Evolutionary conservation across 92 coral and sea anemone genomes (phyloP), one percentile per base, ranked within the genome.

Genomic region (Epizoanthus rinbou): DNA sequence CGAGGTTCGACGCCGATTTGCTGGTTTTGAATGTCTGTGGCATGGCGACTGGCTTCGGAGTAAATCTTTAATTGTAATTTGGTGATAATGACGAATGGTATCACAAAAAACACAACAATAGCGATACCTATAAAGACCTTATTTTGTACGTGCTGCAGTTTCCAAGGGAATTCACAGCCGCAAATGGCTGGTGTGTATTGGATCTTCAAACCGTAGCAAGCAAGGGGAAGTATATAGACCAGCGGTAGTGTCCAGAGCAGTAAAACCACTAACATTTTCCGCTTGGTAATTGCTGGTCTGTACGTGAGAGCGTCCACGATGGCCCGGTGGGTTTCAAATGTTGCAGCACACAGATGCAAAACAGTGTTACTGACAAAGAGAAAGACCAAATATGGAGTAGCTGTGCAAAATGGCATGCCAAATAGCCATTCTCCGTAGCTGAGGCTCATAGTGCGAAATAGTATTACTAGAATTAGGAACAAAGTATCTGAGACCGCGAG

Each of bases 161-260:
- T 72, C 76, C 76, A 72, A 4, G 59, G 76, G 14, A 50, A 50
- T 19, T 72, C 62, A 19, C 76, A 72, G 14, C 76, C 76, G 24
- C 76, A 72, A 45, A 72, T 47, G 6, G 60, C 76, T 45, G 76
- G 59, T n/a, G 53, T 53, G 33, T 72, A 72, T 28, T 39, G 76
- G 8, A 72, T n/a, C 4, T 50, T 45, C 33, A 72, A 6, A 15
- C 35, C 76, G 24, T 3, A 19, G 21, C 15, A 62, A 72, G 39
- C 76, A 3, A 72, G 53, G 0, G 76, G 41, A 6, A 72, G n/a
- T 24, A 33, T 47, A n/a, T 72, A 72, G 33, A 47, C 10, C 7
- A 72, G 60, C 9, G 76, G 76, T 18, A 72, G 60, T 28, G 31
- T 21, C 76, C 76, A 72, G 4, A 58, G 76, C 52, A 72, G 60